Base-by-base conservation (phyloP, 1,140 invertebrate species). In the Papilio glaucus region DNA sequence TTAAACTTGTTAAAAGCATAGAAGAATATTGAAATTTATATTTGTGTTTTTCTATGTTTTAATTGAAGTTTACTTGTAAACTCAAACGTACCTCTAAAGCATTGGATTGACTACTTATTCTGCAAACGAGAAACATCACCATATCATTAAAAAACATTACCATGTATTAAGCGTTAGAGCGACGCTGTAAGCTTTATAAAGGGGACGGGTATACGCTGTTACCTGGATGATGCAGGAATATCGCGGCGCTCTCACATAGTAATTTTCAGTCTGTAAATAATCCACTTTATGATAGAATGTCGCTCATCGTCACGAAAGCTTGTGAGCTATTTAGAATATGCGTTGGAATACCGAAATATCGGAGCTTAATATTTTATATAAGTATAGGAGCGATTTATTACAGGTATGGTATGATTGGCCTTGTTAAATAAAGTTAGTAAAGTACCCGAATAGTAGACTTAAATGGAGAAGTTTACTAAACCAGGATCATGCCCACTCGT, bases 241-340 rank as follows among this genome's bases (percentile, higher is more conserved):
- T 53, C 49, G 49, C 18, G 49, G 49, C 21, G 18, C 49, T 53
- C 49, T 18, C 49, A 53, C 49, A 18, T 24, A 24, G 21, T 53
- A 53, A 53, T 53, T 53, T 53, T 24, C 49, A 53, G 49, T 53
- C 21, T 24, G n/a, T 45, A 45, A 45, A 24, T 53, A 53, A 53
- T 24, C 49, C 21, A 53, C 49, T 53, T 53, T 53, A 24, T 24
- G 49, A 18, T 45, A 53, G 21, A 53, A 53, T 53, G 18, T 53
- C 21, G 8, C 9, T 12, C 49, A 18, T 13, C 10, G 7, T 8
- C n/a, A 15, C 21, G 12, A 53, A 24, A 53, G 49, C 18, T 53
- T 53, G 9, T 2, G 1, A 53, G 7, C 2, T 26, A 53, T 53
- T 53, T 53, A 24, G 49, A 53, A 53, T 24, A 53, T 53, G 21